A percentile compares a stretch with the other conserved stretches of the same genome.
Evolutionary conservation across 2,797 vertebrate genomes (phyloP).

Genomic region (Scolopax bukidnonensis): DNA sequence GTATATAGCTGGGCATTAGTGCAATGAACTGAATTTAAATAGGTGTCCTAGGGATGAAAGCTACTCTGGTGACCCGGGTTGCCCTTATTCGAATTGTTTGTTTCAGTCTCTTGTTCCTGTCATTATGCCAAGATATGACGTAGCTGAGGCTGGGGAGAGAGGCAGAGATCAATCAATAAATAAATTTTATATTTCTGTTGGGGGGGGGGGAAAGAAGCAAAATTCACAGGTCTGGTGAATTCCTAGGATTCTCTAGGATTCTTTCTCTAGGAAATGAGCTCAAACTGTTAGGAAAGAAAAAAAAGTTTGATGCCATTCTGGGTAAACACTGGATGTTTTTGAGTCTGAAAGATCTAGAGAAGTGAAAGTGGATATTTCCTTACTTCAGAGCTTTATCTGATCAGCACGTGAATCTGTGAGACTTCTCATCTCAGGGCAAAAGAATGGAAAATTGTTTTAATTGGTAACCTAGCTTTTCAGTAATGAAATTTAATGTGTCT

Average conservation of each 20-base stretch:
- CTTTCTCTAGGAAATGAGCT: background rate
- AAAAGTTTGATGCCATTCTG: fast-evolving
- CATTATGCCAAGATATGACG: background rate
- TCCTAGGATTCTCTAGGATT: background rate
- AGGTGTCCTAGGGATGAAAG: background rate
- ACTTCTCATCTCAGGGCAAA: background rate
- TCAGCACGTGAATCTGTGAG: background rate
- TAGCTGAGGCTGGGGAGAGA: background rate
- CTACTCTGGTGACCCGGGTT: background rate
- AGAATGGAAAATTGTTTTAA: background rate
- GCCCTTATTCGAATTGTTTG: slow-evolving; percentile 8
- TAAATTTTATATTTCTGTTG: background rate
- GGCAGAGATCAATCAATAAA: background rate
- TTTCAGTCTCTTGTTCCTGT: slow-evolving; percentile 23
- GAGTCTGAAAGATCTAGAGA: background rate
- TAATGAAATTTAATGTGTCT: background rate
- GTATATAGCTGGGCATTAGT: slow-evolving; percentile 2
- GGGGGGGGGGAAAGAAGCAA: background rate
- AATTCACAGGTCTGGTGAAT: background rate
- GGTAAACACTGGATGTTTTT: background rate
- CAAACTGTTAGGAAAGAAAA: background rate
- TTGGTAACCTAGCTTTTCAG: background rate
- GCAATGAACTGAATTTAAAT: slow-evolving; percentile 29
- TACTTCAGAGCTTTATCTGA: background rate
- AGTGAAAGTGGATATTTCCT: background rate